These are phyloP conservation scores for Pogonomyrmex californicus DNA, from an alignment of 1,140 invertebrate genomes.

Conservation along the genomic window DNA sequence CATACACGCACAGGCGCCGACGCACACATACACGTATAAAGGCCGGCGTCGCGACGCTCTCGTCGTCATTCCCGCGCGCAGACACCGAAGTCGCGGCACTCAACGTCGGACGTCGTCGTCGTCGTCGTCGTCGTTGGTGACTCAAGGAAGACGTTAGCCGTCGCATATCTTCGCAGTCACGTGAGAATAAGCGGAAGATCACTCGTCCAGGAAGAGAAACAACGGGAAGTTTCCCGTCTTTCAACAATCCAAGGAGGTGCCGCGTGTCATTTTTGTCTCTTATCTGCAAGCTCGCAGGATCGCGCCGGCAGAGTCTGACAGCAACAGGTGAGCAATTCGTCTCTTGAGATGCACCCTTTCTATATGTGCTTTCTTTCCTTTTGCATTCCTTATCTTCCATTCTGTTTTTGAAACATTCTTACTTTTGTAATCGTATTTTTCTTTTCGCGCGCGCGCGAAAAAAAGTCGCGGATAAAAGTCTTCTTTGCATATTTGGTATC, in stretches of 20 bases:
- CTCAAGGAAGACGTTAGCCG: background rate
- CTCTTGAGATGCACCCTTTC: background rate
- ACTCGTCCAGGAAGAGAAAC: background rate
- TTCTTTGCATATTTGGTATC: background rate
- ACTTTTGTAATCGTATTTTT: too few relatives aligned
- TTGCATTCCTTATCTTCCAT: background rate
- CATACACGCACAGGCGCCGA: slow-evolving; percentile 50
- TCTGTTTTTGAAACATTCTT: background rate
- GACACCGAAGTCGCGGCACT: slow-evolving; percentile 68
- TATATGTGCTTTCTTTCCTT: too few relatives aligned
- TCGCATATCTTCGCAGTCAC: background rate
- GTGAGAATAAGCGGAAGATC: slow-evolving; percentile 9
- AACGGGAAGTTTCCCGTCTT: background rate
- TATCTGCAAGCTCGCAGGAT: background rate
- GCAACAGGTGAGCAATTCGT: slow-evolving; percentile 78
- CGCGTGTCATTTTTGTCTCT: background rate
- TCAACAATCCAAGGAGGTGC: background rate
- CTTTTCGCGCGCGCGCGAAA: background rate
- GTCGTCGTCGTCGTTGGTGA: slow-evolving; percentile 7
- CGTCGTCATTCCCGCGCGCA: slow-evolving; percentile 79
- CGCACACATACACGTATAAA: slow-evolving; percentile 78
- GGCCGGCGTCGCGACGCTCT: slow-evolving; percentile 74
- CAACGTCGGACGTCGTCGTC: slow-evolving; percentile 23
- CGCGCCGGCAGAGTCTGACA: slow-evolving; percentile 38
- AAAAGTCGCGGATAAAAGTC: background rate